Base-by-base conservation (phyloP, 1,140 invertebrate genomes). In the Drosophila tsacasi region DNA sequence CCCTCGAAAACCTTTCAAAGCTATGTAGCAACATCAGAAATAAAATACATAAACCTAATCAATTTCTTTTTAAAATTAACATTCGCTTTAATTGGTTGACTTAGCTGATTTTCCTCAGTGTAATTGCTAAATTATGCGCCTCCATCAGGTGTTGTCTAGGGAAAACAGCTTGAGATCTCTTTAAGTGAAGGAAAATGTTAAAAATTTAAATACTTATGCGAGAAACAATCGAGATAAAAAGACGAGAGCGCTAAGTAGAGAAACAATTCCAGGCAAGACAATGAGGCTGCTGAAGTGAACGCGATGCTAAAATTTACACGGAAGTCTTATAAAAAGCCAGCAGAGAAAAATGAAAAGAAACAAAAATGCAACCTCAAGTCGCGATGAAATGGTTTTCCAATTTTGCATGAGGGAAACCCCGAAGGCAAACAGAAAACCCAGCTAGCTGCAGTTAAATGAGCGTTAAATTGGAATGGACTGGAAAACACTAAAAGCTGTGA, bases 401-500 rank as follows among this genome's bases (percentile, higher is more conserved):
- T 76, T 76, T 72, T 55, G 60, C 49, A 78, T 60, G 23, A 61
- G 47, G 47, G 25, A 72, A 68, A 25, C 17, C 25, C 32, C 23
- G 12, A 57, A 55, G 19, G 39, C 49, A 47, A 40, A 59, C 13
- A 39, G 25, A 69, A 42, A 37, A 15, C 17, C 12, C n/a, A 72
- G 27, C 27, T 42, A 30, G 44, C 21, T 39, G 21, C 21, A 71
- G 62, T 72, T 81, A 81, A 85, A 81, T 78, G 40, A 81, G 75
- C 82, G 82, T 85, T 85, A 85, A 85, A 81, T 83, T 76, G 49
- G 50, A 49, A 71, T 47, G 50, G 54, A 44, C 58, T 72, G 67
- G 19, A 69, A 72, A 79, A 83, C 60, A 58, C 63, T 66, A 37
- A 77, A 57, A 57, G 47, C 57, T 77, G 75, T 47, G 47, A 77